Evolutionary conservation across 2,888 invertebrate species (phyloP), one percentile per base, ranked within the genome.

Genomic region (Hirtodrosophila trivittata): DNA sequence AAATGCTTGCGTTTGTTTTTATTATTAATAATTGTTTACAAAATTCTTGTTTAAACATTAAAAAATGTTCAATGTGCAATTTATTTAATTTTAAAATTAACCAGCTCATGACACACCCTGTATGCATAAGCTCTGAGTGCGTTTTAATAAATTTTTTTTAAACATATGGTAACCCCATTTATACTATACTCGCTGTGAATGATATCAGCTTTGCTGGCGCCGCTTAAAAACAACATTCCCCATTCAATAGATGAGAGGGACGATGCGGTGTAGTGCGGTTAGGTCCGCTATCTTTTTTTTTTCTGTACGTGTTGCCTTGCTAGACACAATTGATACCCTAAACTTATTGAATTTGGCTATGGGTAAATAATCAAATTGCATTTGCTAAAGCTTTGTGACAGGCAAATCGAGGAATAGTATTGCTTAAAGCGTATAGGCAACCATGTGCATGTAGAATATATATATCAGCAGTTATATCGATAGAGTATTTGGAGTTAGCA

Each of bases 191-290:
- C 37, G 12, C 33, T 56, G 28, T 60, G 68, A 67, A 51, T 73
- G 54, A 73, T 73, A 62, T 63, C 74, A 73, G 68, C 73, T 26
- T 13, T 25, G 13, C 45, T 35, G 45, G 14, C 55, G 58, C 62
- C 71, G 66, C 70, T 70, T 68, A 42, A 66, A 73, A 80, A 66
- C 76, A 82, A 85, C 64, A 82, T 73, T 73, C 69, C 64, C 59
- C 66, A 57, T 59, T 42, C 37, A 42, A 9, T n/a, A 12, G 30
- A 21, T 26, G 28, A 21, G 47, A 13, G 7, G 28, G 51, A 18
- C 12, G 21, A 32, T 35, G 64, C 30, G 38, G 18, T 21, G 18
- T 21, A 3, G 35, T 49, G 55, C 16, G 38, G 63, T 52, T 47
- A 37, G 13, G 47, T 21, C 32, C 32, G 49, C 9, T 16, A 18